Evolutionary conservation across 2,797 vertebrate genomes (phyloP).

Genomic region (Cirrhinus molitorella): DNA sequence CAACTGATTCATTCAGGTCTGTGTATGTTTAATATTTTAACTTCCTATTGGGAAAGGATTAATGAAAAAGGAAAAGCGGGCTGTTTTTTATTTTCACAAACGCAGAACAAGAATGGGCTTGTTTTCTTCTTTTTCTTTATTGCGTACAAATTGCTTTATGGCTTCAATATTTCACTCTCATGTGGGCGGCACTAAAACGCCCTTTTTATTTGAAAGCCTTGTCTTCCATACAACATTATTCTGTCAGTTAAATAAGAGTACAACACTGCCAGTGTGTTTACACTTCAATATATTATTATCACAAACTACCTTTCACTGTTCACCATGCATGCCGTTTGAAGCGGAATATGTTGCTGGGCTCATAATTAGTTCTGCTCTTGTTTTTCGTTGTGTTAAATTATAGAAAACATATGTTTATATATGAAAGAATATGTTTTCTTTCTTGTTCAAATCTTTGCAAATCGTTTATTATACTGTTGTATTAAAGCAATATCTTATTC

Average conservation of each 20-base stretch:
- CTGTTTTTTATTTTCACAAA: not conserved
- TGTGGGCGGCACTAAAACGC: not conserved
- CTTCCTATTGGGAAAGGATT: not conserved
- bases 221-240: not conserved
- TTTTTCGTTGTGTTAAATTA: not conserved
- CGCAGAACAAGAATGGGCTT: not conserved
- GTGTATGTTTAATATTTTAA: not conserved
- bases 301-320: not conserved
- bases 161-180: not conserved
- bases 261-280: not conserved
- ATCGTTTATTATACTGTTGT: not conserved
- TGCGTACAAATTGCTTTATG: not conserved
- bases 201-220: not conserved
- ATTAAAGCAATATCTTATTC: conserved; percentile 7
- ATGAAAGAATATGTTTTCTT: not conserved
- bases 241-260: not conserved
- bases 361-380: conserved; percentile 8
- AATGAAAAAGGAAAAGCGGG: not conserved
- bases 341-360: not conserved
- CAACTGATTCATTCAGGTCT: not conserved
- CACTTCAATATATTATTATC: not conserved
- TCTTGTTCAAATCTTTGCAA: not conserved
- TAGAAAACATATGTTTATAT: too few relatives aligned
- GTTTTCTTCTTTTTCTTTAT: not conserved
- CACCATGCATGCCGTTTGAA: not conserved